phyloP scores from a whole-genome alignment of 92 coral and sea anemone species.

The Muricea muricata region DNA sequence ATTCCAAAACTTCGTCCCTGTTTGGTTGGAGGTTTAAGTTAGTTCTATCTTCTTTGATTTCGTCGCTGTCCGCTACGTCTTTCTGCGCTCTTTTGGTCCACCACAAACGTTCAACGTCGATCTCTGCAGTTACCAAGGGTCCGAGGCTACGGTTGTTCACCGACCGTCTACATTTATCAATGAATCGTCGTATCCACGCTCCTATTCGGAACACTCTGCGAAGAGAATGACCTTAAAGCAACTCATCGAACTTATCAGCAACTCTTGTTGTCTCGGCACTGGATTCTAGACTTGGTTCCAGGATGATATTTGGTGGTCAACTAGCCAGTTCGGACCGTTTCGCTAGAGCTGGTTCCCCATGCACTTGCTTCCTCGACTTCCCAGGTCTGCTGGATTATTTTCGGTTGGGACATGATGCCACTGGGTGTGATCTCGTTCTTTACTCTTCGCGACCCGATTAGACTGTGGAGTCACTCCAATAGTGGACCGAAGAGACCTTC shows the following conservation, averaged over 20 bases:
- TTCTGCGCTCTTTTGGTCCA: slow-evolving; percentile 51
- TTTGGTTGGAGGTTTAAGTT: slow-evolving; percentile 55
- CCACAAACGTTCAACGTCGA: slow-evolving; percentile 31
- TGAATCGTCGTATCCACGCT: slow-evolving; percentile 56
- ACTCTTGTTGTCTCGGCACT: background rate
- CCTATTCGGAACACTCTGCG: slow-evolving; percentile 42
- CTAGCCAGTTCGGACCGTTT: background rate
- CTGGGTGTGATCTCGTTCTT: background rate
- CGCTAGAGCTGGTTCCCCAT: background rate
- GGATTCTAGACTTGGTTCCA: background rate
- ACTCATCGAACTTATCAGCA: slow-evolving; percentile 6
- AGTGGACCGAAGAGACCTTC: background rate
- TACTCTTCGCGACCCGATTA: background rate
- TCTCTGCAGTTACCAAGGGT: slow-evolving; percentile 53
- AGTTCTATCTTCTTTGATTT: slow-evolving; percentile 38
- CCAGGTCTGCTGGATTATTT: background rate
- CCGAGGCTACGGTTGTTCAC: slow-evolving; percentile 26
- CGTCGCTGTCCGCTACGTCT: slow-evolving; percentile 4
- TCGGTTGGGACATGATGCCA: background rate
- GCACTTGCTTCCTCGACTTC: background rate
- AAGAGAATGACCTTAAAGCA: slow-evolving; percentile 5
- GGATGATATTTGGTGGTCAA: background rate
- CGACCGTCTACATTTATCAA: slow-evolving; percentile 24
- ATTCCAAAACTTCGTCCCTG: slow-evolving; percentile 38
- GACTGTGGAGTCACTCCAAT: background rate